These are phyloP conservation scores for Coboldia fuscipes DNA, from an alignment of 1,140 invertebrate genomes.

Conservation along the genomic window DNA sequence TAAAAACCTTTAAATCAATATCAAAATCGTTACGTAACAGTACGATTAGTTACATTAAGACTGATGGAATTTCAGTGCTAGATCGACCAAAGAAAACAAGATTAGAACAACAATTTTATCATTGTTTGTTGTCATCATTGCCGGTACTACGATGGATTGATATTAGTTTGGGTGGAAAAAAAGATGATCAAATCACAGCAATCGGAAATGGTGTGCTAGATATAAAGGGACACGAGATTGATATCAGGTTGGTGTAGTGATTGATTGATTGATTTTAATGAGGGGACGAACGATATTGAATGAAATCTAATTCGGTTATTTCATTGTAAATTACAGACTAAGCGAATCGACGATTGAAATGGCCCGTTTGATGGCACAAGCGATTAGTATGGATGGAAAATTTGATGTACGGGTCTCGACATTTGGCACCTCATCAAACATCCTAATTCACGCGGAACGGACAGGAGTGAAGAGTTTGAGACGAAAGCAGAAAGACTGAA, in stretches of 20 bases:
- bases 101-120: slow-evolving; percentile 4
- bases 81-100: slow-evolving; percentile 6
- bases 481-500: slow-evolving; percentile 4
- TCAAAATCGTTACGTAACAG: slow-evolving; percentile 5
- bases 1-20: slow-evolving; percentile 5
- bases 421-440: slow-evolving; percentile 7
- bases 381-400: slow-evolving; percentile 7
- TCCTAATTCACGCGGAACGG: slow-evolving; percentile 6
- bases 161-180: slow-evolving; percentile 6
- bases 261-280: not conserved
- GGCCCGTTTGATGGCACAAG: slow-evolving; percentile 6
- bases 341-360: slow-evolving; percentile 7
- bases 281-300: not conserved
- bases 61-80: slow-evolving; percentile 7
- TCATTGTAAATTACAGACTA: slow-evolving; percentile 3
- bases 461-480: slow-evolving; percentile 5
- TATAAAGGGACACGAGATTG: slow-evolving; percentile 6
- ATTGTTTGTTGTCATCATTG: slow-evolving; percentile 5
- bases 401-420: slow-evolving; percentile 7
- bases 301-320: not conserved
- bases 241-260: slow-evolving; percentile 5
- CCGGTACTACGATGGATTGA: slow-evolving; percentile 5
- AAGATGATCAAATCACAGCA: slow-evolving; percentile 6
- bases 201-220: slow-evolving; percentile 6
- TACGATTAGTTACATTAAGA: slow-evolving; percentile 6